A percentile compares a stretch with the other conserved stretches of the same genome.
Evolutionary conservation across 2,888 invertebrate species (phyloP).

Genomic region (Schizaphis graminum): DNA sequence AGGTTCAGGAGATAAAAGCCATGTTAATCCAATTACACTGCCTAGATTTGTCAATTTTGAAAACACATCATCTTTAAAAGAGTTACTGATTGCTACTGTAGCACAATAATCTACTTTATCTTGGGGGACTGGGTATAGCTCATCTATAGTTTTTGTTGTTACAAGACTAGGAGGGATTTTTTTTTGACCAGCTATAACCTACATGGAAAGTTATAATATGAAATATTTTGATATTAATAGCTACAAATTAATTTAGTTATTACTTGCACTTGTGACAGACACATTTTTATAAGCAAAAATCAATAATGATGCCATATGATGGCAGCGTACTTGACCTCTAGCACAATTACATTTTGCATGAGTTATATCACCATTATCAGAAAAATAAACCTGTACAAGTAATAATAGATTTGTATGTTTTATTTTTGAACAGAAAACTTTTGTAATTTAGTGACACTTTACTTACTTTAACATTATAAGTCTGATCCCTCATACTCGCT

Average conservation of each 20-base stretch:
- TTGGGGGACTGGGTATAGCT: not conserved
- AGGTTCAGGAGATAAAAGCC: not conserved
- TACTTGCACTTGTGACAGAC: not conserved
- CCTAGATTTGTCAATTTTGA: too few species aligned
- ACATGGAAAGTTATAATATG: not conserved
- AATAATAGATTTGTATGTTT: not conserved
- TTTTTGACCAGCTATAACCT: not conserved
- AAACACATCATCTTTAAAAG: too few species aligned
- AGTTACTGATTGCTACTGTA: too few species aligned
- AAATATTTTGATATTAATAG: too few species aligned
- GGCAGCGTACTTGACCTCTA: not conserved
- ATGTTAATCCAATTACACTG: not conserved
- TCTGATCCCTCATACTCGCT: not conserved
- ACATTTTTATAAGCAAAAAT: not conserved
- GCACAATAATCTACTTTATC: not conserved
- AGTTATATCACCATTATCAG: not conserved
- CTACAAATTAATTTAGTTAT: not conserved
- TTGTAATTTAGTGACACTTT: not conserved
- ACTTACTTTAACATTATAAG: not conserved
- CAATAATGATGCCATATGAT: not conserved
- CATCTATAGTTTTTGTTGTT: not conserved
- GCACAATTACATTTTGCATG: not conserved
- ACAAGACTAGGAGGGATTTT: not conserved
- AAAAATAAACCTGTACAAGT: not conserved
- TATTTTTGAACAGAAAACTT: not conserved